Evolutionary conservation across 2,113 vertebrate species (phyloP).

Genomic region (Amphiprion percula): DNA sequence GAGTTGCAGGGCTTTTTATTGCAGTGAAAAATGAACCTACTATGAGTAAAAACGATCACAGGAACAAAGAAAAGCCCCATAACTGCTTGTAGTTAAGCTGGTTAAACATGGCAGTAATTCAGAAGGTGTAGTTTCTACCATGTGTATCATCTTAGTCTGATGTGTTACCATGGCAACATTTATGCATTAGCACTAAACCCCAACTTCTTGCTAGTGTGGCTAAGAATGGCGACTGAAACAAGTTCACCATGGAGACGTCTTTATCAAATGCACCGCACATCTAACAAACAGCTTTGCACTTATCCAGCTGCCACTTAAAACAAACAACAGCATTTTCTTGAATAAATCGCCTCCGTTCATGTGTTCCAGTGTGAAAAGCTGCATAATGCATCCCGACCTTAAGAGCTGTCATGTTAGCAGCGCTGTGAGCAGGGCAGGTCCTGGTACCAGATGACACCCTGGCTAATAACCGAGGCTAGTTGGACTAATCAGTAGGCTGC

Average conservation of each 20-base stretch:
- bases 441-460: constrained; percentile 52
- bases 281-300: background rate
- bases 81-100: no score
- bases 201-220: background rate
- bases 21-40: no score
- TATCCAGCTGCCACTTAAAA: background rate
- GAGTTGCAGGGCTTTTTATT: no score
- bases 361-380: background rate
- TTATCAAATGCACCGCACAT: background rate
- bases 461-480: constrained; percentile 72
- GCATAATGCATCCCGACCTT: constrained; percentile 28
- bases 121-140: background rate
- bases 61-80: no score
- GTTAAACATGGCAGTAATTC: background rate
- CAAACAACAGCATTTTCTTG: constrained; percentile 3
- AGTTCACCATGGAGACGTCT: background rate
- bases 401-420: constrained; percentile 10
- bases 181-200: background rate
- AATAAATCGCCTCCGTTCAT: constrained; percentile 1
- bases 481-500: constrained; percentile 74
- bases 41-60: no score
- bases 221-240: background rate
- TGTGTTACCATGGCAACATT: background rate
- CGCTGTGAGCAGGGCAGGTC: constrained; percentile 33
- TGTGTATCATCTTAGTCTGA: background rate